A percentile compares a stretch with the other conserved stretches of the same genome.
Conservation (phyloP, 2,113 vertebrate species). For the Pluvianellus socialis region DNA sequence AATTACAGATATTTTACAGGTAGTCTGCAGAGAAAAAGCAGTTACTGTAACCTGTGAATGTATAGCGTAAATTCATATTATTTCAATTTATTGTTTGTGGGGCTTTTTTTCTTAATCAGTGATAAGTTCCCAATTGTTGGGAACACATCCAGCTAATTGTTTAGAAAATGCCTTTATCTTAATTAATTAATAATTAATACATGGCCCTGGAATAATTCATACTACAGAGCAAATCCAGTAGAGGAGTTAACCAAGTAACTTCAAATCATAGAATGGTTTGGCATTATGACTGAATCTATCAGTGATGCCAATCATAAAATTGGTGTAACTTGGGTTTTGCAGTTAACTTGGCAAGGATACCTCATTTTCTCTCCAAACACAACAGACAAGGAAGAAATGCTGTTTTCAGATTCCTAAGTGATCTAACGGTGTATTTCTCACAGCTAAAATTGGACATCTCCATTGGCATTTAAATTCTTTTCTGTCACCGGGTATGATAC, state of each 20-base stretch:
- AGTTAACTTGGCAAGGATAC: neutral
- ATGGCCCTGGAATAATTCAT: neutral
- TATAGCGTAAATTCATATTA: neutral
- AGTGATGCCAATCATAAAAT: neutral
- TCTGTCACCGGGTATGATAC: neutral
- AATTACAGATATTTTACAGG: neutral
- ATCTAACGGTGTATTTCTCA: neutral
- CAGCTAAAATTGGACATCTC: neutral
- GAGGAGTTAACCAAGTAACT: neutral
- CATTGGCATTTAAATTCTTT: neutral
- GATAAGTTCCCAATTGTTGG: neutral
- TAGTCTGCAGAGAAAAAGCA: neutral
- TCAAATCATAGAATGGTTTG: neutral
- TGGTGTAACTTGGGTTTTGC: neutral
- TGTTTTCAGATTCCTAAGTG: neutral
- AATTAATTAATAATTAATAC: too few relatives aligned
- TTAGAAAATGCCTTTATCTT: neutral
- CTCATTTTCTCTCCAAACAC: neutral
- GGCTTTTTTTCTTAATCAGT: neutral
- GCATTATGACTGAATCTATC: neutral
- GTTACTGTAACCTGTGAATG: neutral
- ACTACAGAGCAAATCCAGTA: neutral
- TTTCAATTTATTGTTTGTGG: neutral
- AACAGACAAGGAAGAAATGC: neutral
- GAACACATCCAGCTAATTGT: neutral